A percentile compares a stretch with the other conserved stretches of the same genome.
Evolutionary conservation across 2,797 vertebrate species (phyloP).

Genomic region (Chaetodon trifasciatus): DNA sequence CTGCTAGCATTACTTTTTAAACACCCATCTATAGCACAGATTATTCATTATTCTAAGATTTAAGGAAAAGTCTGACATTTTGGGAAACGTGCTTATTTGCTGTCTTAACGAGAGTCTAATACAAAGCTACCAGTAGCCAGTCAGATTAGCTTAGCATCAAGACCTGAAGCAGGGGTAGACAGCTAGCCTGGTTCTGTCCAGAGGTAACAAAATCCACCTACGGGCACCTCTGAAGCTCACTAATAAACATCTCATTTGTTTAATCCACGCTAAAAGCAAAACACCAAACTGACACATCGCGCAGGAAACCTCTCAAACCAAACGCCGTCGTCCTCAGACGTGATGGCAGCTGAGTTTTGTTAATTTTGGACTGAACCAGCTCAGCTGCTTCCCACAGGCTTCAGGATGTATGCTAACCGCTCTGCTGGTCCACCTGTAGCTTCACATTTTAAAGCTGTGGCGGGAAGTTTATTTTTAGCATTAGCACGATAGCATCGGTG

Average conservation of each 20-base stretch:
- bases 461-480: too few relatives aligned
- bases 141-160: neutral
- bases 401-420: neutral
- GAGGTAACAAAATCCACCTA: neutral
- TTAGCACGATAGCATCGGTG: too few relatives aligned
- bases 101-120: too few relatives aligned
- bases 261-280: neutral
- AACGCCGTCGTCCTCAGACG: neutral
- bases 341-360: neutral
- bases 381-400: neutral
- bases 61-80: constrained; percentile 5
- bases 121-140: neutral
- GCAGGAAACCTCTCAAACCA: neutral
- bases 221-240: neutral
- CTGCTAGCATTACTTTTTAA: neutral
- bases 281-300: neutral
- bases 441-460: neutral
- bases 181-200: neutral
- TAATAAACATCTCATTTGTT: neutral
- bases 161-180: neutral
- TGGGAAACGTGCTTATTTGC: too few relatives aligned
- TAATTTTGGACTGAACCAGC: neutral
- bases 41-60: constrained; percentile 10
- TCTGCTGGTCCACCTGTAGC: neutral
- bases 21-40: constrained; percentile 11